Evolutionary conservation across 2,888 invertebrate species (phyloP), one percentile per base, ranked within the genome.

Genomic region (Dendrolimus pini): DNA sequence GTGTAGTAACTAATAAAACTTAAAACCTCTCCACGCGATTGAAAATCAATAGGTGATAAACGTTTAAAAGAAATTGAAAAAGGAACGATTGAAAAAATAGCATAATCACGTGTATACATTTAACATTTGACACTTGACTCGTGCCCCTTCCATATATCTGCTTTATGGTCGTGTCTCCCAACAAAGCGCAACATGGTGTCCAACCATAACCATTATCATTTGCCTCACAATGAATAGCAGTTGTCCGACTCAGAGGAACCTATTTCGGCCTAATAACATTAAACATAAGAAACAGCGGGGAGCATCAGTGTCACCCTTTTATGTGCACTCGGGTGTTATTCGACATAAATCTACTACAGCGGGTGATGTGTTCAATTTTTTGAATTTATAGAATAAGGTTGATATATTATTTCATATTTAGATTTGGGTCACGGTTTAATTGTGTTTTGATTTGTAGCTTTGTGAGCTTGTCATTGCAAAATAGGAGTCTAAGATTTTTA

Each of bases 231-330:
- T 85, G 82, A 82, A 77, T 73, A 77, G 75, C 77, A 74, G 78
- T 80, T 78, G 77, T 80, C 75, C 77, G 79, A 83, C 82, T 77
- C 82, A 81, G 78, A 78, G 74, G 73, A 77, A 71, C 76, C 83
- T 82, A 84, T 85, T 85, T 75, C 72, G 80, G 74, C 75, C 81
- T 76, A 85, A 89, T 89, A 87, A 84, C 79, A 81, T 80, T 78
- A 80, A 80, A 83, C 79, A 86, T 85, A 87, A 89, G 86, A 82
- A 85, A 80, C 89, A 84, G 85, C 85, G 69, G 88, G 87, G 83
- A 73, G 83, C 82, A 85, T 84, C 80, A 79, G 69, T 87, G 84
- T 85, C 87, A 86, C 86, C 87, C 87, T 79, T 81, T 85, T 83
- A 80, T 81, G 71, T 67, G 67, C 74, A 65, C 70, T 73, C 76